Evolutionary conservation across 2,797 vertebrate species (phyloP), one percentile per base, ranked within the genome.

Genomic region (Spinibarbus caldwelli): DNA sequence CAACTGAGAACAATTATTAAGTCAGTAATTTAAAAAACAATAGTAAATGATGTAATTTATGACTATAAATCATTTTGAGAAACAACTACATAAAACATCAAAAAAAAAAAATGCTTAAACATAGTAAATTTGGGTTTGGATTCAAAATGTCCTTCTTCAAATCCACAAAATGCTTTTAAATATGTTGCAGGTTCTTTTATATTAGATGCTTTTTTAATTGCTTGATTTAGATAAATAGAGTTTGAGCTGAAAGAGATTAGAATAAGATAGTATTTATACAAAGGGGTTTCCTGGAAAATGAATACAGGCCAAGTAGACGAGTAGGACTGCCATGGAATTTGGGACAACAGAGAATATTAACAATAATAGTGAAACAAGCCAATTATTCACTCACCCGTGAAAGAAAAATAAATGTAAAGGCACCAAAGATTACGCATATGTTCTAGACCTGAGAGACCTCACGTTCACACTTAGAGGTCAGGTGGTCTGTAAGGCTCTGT

Each of bases 141-240:
- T 31, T 73, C 2, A 29, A 73, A 31, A 47, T 29, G n/a, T 72
- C n/a, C n/a, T 10, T 26, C 14, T 10, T 47, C 1, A 72, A 4
- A 8, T 72, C 23, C 23, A 49, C 19, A 49, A 29, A 47, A 66
- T 8, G 1, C 5, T 29, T 71, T 45, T 41, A 71, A 26, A 72
- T 34, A 34, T 12, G 19, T 10, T 14, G 17, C 64, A n/a, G 17
- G 34, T 45, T 54, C 11, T 49, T 64, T 76, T 38, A 36, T 83
- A 57, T 29, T 57, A 72, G 79, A 83, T 45, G 79, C 85, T 73
- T 29, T 72, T 82, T 57, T 82, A 86, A 90, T 87, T 77, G 83
- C 72, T 85, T 86, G 64, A 88, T 85, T 80, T 88, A 86, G 87
- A 87, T 29, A 71, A 67, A 76, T 64, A 67, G 76, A 66, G 29